These are phyloP conservation scores for Amia ocellicauda DNA, from an alignment of 2,113 vertebrate species.

Conservation along the genomic window DNA sequence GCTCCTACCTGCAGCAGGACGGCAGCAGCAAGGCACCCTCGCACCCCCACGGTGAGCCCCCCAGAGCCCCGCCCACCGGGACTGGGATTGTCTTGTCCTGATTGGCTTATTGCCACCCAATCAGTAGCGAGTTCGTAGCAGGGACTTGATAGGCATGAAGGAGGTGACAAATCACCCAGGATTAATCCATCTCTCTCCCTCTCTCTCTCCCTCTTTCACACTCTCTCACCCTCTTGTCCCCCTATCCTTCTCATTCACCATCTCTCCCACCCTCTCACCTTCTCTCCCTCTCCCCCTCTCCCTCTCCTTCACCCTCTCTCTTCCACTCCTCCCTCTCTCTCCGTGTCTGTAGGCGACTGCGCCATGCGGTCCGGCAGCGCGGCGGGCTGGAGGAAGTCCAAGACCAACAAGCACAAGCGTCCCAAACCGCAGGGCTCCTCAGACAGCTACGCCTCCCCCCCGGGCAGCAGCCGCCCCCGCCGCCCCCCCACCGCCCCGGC, in stretches of 20 bases:
- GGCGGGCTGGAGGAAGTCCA: conserved; percentile 52
- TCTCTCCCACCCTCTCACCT: too few relatives aligned
- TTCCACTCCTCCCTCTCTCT: conserved; percentile 9
- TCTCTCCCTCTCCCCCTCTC: too few relatives aligned
- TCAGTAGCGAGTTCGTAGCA: too few relatives aligned
- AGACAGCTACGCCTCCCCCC: conserved; percentile 46
- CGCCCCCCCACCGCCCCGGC: conserved; percentile 30
- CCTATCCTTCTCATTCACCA: too few relatives aligned
- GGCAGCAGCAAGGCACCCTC: conserved; percentile 62
- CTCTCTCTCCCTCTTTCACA: not conserved
- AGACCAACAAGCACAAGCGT: conserved; percentile 62
- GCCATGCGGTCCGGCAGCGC: conserved; percentile 42
- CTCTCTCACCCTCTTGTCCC: not conserved
- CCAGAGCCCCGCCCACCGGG: not conserved
- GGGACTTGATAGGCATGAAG: too few relatives aligned
- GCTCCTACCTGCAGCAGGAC: conserved; percentile 72
- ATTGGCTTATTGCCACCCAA: too few relatives aligned
- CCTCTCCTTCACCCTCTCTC: rapidly evolving
- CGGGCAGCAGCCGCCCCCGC: conserved; percentile 32
- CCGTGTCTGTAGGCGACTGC: conserved; percentile 63
- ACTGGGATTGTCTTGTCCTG: too few relatives aligned
- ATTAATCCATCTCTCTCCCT: rapidly evolving
- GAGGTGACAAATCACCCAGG: too few relatives aligned
- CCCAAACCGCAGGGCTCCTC: conserved; percentile 62
- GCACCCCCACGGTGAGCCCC: conserved; percentile 62